These are phyloP conservation scores for Aspidiotus destructor DNA, from an alignment of 2,888 invertebrate genomes.

Conservation along the genomic window DNA sequence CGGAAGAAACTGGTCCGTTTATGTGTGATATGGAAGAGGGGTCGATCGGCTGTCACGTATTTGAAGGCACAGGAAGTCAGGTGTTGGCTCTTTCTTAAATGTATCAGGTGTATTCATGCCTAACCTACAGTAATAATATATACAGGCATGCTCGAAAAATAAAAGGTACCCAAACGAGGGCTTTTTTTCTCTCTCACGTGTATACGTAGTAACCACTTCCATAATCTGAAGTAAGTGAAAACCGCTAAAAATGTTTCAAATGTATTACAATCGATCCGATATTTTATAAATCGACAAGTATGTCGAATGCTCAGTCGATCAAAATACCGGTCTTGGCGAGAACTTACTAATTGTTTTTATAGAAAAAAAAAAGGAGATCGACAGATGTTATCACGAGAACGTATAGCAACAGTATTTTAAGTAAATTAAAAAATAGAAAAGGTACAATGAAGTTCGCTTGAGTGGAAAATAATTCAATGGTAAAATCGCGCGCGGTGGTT, in stretches of 20 bases:
- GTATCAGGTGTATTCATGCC: conserved; percentile 27
- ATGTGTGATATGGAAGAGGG: conserved; percentile 13
- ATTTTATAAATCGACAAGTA: not conserved
- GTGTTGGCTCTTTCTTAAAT: conserved; percentile 12
- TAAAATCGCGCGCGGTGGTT: no score
- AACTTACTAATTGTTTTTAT: no score
- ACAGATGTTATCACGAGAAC: no score
- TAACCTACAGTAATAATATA: conserved; percentile 4
- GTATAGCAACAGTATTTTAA: no score
- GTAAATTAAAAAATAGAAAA: no score
- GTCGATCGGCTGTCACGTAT: conserved; percentile 24
- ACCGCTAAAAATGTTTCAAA: conserved; percentile 1
- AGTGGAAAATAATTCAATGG: no score
- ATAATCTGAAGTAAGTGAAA: not conserved
- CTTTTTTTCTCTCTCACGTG: not conserved
- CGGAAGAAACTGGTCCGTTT: not conserved
- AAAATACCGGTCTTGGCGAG: not conserved
- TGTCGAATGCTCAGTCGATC: conserved; percentile 4
- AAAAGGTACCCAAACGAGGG: not conserved
- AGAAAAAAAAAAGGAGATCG: no score
- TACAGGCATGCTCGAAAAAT: no score
- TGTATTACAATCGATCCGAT: not conserved
- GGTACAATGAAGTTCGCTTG: no score
- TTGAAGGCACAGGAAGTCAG: conserved; percentile 28
- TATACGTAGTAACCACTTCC: no score